Evolutionary conservation across 2,797 vertebrate genomes (phyloP).

Genomic region (Enteromius argenteus): DNA sequence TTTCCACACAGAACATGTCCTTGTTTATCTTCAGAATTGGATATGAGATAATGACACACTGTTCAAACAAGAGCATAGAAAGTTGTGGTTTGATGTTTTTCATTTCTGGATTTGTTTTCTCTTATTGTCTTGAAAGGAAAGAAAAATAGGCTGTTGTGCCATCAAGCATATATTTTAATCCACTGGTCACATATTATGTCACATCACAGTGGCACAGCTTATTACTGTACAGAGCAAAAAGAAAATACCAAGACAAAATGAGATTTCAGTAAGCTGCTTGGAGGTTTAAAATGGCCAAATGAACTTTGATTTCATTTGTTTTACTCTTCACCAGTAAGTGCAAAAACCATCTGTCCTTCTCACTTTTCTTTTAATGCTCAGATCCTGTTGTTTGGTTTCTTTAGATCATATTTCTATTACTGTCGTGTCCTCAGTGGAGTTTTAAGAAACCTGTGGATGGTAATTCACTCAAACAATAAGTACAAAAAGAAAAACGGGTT

Average conservation of each 20-base stretch:
- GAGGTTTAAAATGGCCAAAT: constrained; percentile 75
- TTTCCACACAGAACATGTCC: neutral
- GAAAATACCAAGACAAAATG: constrained; percentile 72
- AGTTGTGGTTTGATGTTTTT: neutral
- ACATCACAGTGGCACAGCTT: constrained; percentile 55
- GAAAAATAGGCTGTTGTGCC: constrained; percentile 62
- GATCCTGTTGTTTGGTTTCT: constrained; percentile 48
- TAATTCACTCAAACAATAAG: neutral
- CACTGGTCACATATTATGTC: constrained; percentile 45
- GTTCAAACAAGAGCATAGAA: neutral
- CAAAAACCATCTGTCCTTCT: constrained; percentile 71
- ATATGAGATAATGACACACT: neutral
- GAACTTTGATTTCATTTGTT: constrained; percentile 67
- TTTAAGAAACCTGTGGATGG: neutral
- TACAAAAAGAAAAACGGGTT: neutral
- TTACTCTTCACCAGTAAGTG: constrained; percentile 62
- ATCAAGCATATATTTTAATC: constrained; percentile 66
- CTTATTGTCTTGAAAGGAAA: neutral
- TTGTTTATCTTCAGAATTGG: neutral
- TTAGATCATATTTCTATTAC: neutral
- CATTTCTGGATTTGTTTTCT: constrained; percentile 7
- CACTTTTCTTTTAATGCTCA: constrained; percentile 42
- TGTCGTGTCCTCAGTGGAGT: neutral
- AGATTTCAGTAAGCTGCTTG: constrained; percentile 81
- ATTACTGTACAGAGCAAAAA: constrained; percentile 65